Evolutionary conservation across 35 echinoderm and acorn worm genomes (phyloP), one percentile per base, ranked within the genome.

Genomic region (Heliocidaris tuberculata): DNA sequence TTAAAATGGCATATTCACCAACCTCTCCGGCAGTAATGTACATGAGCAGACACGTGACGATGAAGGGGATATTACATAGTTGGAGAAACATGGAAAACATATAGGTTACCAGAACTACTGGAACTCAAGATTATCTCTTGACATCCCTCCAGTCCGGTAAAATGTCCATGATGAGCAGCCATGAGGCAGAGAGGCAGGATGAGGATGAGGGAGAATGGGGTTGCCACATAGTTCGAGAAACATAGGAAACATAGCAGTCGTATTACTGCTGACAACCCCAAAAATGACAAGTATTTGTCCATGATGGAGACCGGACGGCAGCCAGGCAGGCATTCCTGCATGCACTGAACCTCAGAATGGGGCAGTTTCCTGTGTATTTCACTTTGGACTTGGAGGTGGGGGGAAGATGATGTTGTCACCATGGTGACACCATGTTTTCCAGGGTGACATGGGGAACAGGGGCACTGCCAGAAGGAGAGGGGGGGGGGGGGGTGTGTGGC

Each of bases 231-330:
- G 65, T 78, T 78, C 19, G 2, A n/a, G 65, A 78, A 78, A 78
- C 65, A 21, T 29, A 21, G 17, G 65, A 78, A 78, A 78, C 65
- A 78, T 78, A 78, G 65, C 65, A 78, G 27, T 78, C 65, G 65
- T 78, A 78, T 78, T 78, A 78, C 65, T 78, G 65, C 65, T 78
- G 65, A 78, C 65, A n/a, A n/a, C 65, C 65, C 65, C 65, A 78
- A 78, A 78, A 78, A 78, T 78, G 65, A 78, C 65, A 78, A 78
- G 65, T 78, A 78, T 78, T 78, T 78, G 65, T 19, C 65, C 19
- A 78, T 19, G 65, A 78, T 78, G 21, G 7, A 27, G 65, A 78
- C 35, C 35, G 35, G 35, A 42, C 35, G 35, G 3, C 35, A 27
- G 65, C 21, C 65, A 27, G 65, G 65, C 65, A 21, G 19, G 65